These are phyloP conservation scores for Polyommatus iphigenia DNA, from an alignment of 2,888 invertebrate species.

Conservation along the genomic window DNA sequence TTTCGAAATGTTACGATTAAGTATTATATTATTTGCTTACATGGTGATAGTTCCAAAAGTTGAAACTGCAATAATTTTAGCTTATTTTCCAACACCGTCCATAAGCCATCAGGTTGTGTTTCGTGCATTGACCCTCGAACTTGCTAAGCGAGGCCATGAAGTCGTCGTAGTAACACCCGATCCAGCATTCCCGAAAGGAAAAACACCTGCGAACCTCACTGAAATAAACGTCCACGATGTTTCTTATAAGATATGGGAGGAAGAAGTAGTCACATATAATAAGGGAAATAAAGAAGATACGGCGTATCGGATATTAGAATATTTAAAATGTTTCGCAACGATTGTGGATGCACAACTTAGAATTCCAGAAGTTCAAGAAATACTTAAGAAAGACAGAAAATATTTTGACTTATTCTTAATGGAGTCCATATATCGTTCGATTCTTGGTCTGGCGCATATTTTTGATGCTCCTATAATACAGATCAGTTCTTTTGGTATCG, in stretches of 20 bases:
- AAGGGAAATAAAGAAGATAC: slow-evolving; percentile 6
- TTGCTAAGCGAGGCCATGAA: slow-evolving; percentile 59
- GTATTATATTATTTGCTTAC: background rate
- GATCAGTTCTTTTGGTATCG: slow-evolving; percentile 47
- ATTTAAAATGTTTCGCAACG: slow-evolving; percentile 34
- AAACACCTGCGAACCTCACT: slow-evolving; percentile 50
- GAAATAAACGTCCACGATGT: slow-evolving; percentile 55
- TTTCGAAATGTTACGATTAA: background rate
- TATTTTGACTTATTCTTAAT: slow-evolving; percentile 39
- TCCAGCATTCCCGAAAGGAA: slow-evolving; percentile 51
- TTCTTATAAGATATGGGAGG: slow-evolving; percentile 50
- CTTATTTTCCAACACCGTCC: slow-evolving; percentile 52
- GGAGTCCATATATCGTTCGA: slow-evolving; percentile 42
- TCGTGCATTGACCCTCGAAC: slow-evolving; percentile 52
- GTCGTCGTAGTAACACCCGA: slow-evolving; percentile 56
- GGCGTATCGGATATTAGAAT: slow-evolving; percentile 33
- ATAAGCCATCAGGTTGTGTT: slow-evolving; percentile 52
- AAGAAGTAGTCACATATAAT: slow-evolving; percentile 30
- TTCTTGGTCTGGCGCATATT: slow-evolving; percentile 44
- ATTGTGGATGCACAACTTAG: slow-evolving; percentile 37
- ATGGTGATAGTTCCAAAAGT: background rate
- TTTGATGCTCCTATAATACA: slow-evolving; percentile 52
- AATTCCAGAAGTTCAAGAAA: slow-evolving; percentile 35
- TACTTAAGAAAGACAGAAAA: slow-evolving; percentile 38
- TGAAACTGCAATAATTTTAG: slow-evolving; percentile 53